Conservation (phyloP, 2,113 vertebrate genomes). For the Oriolus oriolus region DNA sequence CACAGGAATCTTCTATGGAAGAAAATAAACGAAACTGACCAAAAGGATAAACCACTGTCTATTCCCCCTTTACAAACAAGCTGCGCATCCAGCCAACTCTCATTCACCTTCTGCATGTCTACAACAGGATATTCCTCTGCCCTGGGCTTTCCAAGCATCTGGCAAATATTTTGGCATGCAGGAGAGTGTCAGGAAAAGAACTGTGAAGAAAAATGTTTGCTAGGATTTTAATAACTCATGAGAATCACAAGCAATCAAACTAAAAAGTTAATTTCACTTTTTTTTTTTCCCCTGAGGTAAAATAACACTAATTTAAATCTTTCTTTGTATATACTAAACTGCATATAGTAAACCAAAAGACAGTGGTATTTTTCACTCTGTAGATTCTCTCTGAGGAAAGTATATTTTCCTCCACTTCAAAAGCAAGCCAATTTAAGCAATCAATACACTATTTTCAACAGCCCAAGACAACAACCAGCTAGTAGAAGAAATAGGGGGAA, state of each 20-base stretch:
- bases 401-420: neutral
- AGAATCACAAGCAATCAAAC: neutral
- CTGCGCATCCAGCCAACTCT: neutral
- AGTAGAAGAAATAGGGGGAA: neutral
- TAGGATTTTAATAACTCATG: neutral
- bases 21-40: neutral
- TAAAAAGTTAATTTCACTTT: neutral
- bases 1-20: neutral
- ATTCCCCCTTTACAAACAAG: neutral
- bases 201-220: neutral
- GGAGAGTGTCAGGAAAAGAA: neutral
- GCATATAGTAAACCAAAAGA: neutral
- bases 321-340: neutral
- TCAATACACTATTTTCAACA: neutral
- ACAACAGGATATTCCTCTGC: neutral
- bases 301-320: neutral
- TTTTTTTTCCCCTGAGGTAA: fast-evolving
- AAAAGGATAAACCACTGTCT: neutral
- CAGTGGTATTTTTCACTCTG: neutral
- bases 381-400: neutral
- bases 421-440: neutral
- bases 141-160: neutral
- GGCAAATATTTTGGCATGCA: neutral
- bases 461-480: neutral
- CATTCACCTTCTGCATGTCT: neutral